Percentiles rank a stretch among this genome's conserved stretches.
Conservation (phyloP, 2,113 vertebrate genomes). For the Laticauda laticaudata region DNA sequence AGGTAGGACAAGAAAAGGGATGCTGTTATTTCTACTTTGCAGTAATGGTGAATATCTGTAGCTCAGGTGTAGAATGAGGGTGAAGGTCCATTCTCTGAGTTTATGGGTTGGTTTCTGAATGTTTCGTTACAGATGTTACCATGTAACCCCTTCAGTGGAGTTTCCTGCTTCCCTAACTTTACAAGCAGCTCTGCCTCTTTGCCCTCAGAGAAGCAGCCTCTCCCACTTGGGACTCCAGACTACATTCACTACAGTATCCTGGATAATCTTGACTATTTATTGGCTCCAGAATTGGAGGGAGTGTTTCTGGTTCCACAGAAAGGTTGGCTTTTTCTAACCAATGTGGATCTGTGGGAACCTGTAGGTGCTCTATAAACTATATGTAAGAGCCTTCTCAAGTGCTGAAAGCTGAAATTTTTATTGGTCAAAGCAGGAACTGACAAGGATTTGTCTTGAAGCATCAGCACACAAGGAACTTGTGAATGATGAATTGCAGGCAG, state of each 20-base stretch:
- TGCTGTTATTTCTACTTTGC: not conserved
- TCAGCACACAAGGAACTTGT: constrained; percentile 41
- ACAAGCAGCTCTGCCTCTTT: too few relatives aligned
- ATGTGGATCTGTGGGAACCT: not conserved
- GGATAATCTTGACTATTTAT: not conserved
- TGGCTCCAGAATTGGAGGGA: not conserved
- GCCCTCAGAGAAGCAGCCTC: not conserved
- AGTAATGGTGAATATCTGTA: too few relatives aligned
- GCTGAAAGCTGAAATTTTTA: constrained; percentile 53
- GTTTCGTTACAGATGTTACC: too few relatives aligned
- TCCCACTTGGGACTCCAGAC: not conserved
- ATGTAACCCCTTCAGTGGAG: too few relatives aligned
- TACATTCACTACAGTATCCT: not conserved
- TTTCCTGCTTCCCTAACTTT: too few relatives aligned
- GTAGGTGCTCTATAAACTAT: not conserved
- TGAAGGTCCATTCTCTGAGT: too few relatives aligned
- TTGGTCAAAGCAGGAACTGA: constrained; percentile 46
- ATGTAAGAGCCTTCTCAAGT: too few relatives aligned
- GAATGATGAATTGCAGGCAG: constrained; percentile 53
- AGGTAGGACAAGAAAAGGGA: constrained; percentile 3
- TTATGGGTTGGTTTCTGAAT: too few relatives aligned
- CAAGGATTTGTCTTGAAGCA: constrained; percentile 62
- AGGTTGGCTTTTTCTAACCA: not conserved
- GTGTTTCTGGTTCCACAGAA: not conserved
- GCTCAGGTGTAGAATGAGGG: too few relatives aligned